phyloP scores from a whole-genome alignment of 1,140 invertebrate genomes.

The Cecropterus lyciades region DNA sequence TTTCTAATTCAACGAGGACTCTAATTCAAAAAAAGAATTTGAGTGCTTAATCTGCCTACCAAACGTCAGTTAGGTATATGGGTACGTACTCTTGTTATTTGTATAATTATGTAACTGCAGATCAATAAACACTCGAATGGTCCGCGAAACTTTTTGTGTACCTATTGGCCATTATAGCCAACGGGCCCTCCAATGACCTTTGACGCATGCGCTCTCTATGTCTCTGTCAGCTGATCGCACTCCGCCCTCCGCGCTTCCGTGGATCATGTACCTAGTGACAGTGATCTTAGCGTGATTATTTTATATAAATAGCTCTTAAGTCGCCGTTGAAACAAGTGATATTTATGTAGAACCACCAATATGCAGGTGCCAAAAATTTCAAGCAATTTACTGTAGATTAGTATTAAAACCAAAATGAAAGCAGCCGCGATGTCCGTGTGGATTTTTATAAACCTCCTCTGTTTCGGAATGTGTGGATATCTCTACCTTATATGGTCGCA shows the following conservation, averaged over 20 bases:
- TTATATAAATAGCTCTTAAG: slow-evolving; percentile 1
- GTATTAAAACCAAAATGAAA: slow-evolving; percentile 80
- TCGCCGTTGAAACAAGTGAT: slow-evolving; percentile 9
- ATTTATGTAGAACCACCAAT: slow-evolving; percentile 13
- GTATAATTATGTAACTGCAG: no score
- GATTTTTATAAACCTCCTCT: slow-evolving; percentile 88
- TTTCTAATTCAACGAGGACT: no score
- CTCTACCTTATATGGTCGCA: slow-evolving; percentile 89
- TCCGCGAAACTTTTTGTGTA: neutral
- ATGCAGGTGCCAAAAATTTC: slow-evolving; percentile 10
- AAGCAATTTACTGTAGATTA: slow-evolving; percentile 21
- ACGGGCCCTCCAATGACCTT: neutral
- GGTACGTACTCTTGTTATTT: no score
- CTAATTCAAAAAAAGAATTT: no score
- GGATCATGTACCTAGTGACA: neutral
- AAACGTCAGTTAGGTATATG: no score
- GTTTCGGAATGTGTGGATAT: slow-evolving; percentile 89
- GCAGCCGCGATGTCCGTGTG: slow-evolving; percentile 87
- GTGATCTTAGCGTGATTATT: slow-evolving; percentile 6
- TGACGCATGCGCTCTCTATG: slow-evolving; percentile 41
- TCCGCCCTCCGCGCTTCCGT: slow-evolving; percentile 47
- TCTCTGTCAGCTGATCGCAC: slow-evolving; percentile 59
- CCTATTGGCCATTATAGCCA: neutral
- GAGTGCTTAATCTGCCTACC: no score
- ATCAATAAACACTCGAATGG: slow-evolving; percentile 2